These are phyloP conservation scores for Chondrilla cf. caribensis DNA, from an alignment of 37 sponge, comb jelly and placozoan species.

Conservation along the genomic window DNA sequence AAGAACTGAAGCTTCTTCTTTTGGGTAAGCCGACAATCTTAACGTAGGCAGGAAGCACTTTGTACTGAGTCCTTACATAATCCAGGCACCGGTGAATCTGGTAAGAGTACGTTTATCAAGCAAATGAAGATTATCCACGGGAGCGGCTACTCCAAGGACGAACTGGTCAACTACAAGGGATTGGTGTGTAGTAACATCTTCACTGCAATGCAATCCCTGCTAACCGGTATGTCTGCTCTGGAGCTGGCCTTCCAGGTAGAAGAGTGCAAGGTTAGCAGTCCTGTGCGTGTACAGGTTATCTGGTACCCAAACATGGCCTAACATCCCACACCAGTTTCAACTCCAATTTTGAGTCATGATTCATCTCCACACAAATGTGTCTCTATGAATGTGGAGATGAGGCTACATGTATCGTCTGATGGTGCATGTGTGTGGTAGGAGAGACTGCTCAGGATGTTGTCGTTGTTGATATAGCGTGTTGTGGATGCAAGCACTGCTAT, in stretches of 20 bases:
- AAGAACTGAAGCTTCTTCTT: conserved; percentile 87
- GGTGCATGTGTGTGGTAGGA: too few species aligned
- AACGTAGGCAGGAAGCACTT: neutral
- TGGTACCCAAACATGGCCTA: neutral
- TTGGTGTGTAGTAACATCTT: conserved; percentile 81
- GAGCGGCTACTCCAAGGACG: conserved; percentile 74
- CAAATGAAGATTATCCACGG: conserved; percentile 99
- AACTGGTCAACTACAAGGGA: conserved; percentile 53
- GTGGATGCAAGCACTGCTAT: too few species aligned
- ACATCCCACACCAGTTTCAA: neutral
- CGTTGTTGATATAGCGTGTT: too few species aligned
- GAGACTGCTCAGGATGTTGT: too few species aligned
- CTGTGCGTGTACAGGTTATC: neutral
- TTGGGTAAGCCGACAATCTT: conserved; percentile 51
- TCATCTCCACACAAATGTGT: too few species aligned
- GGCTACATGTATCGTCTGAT: too few species aligned
- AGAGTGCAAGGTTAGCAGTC: too few species aligned
- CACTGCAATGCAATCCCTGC: conserved; percentile 63
- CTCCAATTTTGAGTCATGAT: too few species aligned
- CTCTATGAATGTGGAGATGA: too few species aligned
- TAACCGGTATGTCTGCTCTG: conserved; percentile 30
- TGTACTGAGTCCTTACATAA: neutral
- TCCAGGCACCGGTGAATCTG: conserved; percentile 94
- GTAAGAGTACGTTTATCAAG: conserved; percentile 98
- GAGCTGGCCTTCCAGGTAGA: too few species aligned